Evolutionary conservation across 2,113 vertebrate genomes (phyloP).

Genomic region (Phalacrocorax carbo): DNA sequence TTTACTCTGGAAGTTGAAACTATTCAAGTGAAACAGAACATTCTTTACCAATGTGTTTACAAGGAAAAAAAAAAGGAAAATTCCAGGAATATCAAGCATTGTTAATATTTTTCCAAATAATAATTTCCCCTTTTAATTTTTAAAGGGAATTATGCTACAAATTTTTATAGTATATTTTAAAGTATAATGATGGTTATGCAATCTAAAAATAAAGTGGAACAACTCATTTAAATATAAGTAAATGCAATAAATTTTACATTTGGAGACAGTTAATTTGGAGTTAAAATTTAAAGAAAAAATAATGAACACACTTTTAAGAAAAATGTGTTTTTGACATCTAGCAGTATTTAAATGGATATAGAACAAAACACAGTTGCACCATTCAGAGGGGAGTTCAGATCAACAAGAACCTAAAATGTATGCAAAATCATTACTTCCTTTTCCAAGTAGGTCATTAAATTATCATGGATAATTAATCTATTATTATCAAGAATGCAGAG

Average conservation of each 20-base stretch:
- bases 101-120: neutral
- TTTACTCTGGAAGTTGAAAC: neutral
- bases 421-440: neutral
- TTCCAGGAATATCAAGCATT: neutral
- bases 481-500: neutral
- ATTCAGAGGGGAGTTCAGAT: neutral
- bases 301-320: neutral
- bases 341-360: neutral
- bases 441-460: neutral
- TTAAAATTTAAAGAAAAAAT: neutral
- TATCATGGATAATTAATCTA: neutral
- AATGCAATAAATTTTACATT: neutral
- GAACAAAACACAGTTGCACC: neutral
- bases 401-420: neutral
- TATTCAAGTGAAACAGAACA: neutral
- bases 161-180: neutral
- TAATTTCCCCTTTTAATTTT: neutral
- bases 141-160: neutral
- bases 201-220: neutral
- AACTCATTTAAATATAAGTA: neutral
- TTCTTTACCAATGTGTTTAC: neutral
- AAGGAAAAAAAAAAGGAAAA: neutral
- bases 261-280: neutral
- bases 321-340: neutral
- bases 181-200: neutral